Percentiles rank a stretch among this genome's conserved stretches.
These are phyloP conservation scores for Xestia rhomboidea DNA, from an alignment of 2,888 invertebrate species.

Conservation along the genomic window DNA sequence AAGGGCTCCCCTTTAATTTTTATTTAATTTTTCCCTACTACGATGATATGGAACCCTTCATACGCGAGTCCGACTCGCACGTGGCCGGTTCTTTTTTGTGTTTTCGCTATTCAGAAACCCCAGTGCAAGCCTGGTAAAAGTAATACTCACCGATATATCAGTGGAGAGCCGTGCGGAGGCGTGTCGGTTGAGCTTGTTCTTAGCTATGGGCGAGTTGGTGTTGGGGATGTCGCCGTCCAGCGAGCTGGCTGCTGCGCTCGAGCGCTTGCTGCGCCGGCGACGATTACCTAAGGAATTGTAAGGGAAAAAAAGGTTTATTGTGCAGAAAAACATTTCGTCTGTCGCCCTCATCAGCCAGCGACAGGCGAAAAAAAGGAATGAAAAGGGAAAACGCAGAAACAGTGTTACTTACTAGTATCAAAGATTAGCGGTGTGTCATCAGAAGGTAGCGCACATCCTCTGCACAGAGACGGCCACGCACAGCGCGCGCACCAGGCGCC, in stretches of 20 bases:
- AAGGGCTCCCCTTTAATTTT: too few species aligned
- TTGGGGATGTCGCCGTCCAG: slow-evolving; percentile 64
- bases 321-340: not conserved
- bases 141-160: slow-evolving; percentile 50
- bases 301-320: not conserved
- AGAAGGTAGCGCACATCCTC: slow-evolving; percentile 94
- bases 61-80: too few species aligned
- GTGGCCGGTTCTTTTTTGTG: too few species aligned
- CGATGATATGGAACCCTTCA: too few species aligned
- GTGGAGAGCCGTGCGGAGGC: slow-evolving; percentile 67
- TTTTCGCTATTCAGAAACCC: too few species aligned
- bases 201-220: slow-evolving; percentile 78
- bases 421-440: slow-evolving; percentile 75
- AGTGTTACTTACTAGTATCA: slow-evolving; percentile 37
- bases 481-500: slow-evolving; percentile 93
- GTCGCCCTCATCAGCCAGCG: not conserved
- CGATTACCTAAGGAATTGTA: slow-evolving; percentile 39
- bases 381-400: not conserved
- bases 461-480: slow-evolving; percentile 95
- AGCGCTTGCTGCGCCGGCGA: slow-evolving; percentile 59
- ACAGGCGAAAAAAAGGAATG: not conserved
- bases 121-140: not conserved
- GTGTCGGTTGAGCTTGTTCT: slow-evolving; percentile 78
- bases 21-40: too few species aligned
- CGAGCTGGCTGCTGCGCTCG: slow-evolving; percentile 29